phyloP scores from a whole-genome alignment of 2,888 invertebrate species.

The Criorhina ranunculi region DNA sequence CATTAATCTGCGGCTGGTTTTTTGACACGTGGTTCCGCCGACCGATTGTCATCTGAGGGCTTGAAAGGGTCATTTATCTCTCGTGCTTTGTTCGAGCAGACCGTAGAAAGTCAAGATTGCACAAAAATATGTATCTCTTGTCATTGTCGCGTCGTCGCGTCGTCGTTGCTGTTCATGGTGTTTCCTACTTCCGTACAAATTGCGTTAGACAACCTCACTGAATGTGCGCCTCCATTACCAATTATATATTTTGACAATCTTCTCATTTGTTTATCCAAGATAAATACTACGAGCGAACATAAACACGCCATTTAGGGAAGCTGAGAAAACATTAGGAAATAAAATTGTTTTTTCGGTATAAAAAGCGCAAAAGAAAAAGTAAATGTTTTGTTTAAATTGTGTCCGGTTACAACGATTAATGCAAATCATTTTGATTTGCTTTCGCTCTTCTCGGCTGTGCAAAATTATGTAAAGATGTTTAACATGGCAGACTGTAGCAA shows the following conservation, averaged over 20 bases:
- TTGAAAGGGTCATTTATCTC: constrained; percentile 2
- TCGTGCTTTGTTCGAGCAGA: background rate
- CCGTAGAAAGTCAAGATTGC: constrained; percentile 16
- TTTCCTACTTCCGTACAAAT: constrained; percentile 29
- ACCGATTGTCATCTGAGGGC: background rate
- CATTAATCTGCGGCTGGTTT: background rate
- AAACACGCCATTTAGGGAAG: background rate
- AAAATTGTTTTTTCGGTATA: constrained; percentile 16
- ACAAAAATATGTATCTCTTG: constrained; percentile 10
- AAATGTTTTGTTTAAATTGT: constrained; percentile 28
- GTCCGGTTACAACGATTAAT: constrained; percentile 44
- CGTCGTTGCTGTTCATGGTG: constrained; percentile 15
- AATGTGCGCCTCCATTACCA: constrained; percentile 2
- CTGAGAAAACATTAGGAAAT: constrained; percentile 33
- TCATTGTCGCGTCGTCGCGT: too few relatives aligned
- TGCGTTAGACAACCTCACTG: background rate
- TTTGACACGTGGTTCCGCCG: constrained; percentile 9
- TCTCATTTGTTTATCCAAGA: constrained; percentile 31
- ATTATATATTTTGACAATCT: constrained; percentile 27
- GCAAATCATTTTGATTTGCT: constrained; percentile 43
- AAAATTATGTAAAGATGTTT: constrained; percentile 45
- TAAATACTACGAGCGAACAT: background rate
- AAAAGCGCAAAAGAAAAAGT: constrained; percentile 23
- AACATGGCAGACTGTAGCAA: background rate
- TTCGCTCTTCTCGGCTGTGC: constrained; percentile 12